Evolutionary conservation across 2,113 vertebrate species (phyloP).

Genomic region (Paraplagusia blochii): DNA sequence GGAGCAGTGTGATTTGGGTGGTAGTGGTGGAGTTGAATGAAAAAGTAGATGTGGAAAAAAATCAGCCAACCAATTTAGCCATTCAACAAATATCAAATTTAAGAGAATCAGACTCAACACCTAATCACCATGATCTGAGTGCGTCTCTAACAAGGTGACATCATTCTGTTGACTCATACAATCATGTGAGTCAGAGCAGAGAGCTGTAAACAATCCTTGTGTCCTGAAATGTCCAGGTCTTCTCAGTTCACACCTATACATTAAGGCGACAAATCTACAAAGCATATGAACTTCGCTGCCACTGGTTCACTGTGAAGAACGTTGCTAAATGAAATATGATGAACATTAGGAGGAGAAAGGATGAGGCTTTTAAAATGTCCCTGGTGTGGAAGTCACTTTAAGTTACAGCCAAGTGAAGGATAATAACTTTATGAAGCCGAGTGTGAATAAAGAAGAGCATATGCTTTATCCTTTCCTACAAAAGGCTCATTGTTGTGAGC

Average conservation of each 20-base stretch:
- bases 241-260: too few relatives aligned
- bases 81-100: constrained; percentile 1
- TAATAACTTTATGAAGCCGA: constrained; percentile 26
- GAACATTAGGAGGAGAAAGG: constrained; percentile 13
- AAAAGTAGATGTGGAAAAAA: background rate
- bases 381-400: constrained; percentile 28
- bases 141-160: background rate
- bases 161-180: constrained; percentile 3
- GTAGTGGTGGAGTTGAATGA: too few relatives aligned
- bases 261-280: background rate
- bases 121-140: background rate
- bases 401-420: constrained; percentile 10
- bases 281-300: constrained; percentile 36
- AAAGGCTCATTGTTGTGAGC: constrained; percentile 2
- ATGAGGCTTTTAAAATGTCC: constrained; percentile 19
- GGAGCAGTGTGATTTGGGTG: too few relatives aligned
- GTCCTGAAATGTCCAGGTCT: too few relatives aligned
- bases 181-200: constrained; percentile 10
- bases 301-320: constrained; percentile 36
- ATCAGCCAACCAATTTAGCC: too few relatives aligned
- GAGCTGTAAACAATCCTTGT: constrained; percentile 38
- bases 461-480: constrained; percentile 1
- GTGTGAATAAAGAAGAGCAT: constrained; percentile 11
- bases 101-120: background rate
- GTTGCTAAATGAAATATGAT: constrained; percentile 30